Evolutionary conservation across 2,888 invertebrate species (phyloP).

Genomic region (Lottia scabra): DNA sequence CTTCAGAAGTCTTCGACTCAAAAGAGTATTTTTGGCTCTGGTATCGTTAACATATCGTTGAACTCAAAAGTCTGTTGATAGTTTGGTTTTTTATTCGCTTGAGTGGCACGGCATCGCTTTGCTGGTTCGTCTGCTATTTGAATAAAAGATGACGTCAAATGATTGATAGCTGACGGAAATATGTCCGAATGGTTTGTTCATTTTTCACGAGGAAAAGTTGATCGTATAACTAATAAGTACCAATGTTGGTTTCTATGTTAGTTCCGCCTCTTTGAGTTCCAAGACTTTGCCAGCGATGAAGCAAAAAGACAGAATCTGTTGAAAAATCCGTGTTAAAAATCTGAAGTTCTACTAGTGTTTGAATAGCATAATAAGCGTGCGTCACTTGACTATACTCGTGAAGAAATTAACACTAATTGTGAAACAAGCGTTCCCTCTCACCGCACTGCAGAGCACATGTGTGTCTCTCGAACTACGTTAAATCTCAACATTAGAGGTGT

Average conservation of each 20-base stretch:
- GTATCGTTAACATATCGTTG: too few species aligned
- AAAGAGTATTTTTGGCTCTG: too few species aligned
- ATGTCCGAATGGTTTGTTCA: not conserved
- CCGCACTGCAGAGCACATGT: conserved; percentile 4
- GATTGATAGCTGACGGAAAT: not conserved
- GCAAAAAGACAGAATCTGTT: not conserved
- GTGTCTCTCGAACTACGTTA: not conserved
- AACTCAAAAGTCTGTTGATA: too few species aligned
- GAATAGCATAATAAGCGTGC: conserved; percentile 2
- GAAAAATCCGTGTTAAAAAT: not conserved
- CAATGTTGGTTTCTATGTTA: conserved; percentile 3
- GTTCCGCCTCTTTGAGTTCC: conserved; percentile 7
- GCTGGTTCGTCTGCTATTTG: not conserved
- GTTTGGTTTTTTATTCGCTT: not conserved
- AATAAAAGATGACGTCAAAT: not conserved
- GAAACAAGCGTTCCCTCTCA: conserved; percentile 14
- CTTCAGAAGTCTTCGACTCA: too few species aligned
- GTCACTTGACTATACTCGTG: conserved; percentile 8
- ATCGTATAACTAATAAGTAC: not conserved
- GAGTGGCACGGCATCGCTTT: not conserved
- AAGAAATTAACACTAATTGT: conserved; percentile 14
- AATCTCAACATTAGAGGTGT: not conserved
- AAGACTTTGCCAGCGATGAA: not conserved
- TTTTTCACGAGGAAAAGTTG: not conserved
- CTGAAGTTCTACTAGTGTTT: conserved; percentile 2